These are phyloP conservation scores for Thalassoma bifasciatum DNA, from an alignment of 2,113 vertebrate genomes.

Conservation along the genomic window DNA sequence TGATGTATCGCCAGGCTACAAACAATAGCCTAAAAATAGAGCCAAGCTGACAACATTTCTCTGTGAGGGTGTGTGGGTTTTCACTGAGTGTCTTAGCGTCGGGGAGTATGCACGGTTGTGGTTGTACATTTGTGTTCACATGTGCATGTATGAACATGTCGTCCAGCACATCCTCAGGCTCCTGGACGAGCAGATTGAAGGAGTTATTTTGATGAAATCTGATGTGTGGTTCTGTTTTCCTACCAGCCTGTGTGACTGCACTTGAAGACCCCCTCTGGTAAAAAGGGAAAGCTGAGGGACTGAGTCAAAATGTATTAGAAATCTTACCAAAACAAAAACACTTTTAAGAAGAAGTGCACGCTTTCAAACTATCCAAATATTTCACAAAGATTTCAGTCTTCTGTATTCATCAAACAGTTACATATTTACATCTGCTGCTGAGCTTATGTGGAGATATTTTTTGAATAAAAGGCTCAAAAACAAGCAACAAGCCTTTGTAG, in stretches of 20 bases:
- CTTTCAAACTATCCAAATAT: neutral
- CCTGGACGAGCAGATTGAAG: constrained; percentile 10
- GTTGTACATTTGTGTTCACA: neutral
- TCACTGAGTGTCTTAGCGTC: constrained; percentile 19
- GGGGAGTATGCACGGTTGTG: constrained; percentile 23
- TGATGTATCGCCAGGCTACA: constrained; percentile 73
- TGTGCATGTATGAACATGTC: constrained; percentile 28
- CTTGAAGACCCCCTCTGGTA: neutral
- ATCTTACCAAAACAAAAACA: neutral
- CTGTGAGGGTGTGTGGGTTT: constrained; percentile 10
- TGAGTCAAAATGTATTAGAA: neutral
- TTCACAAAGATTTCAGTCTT: no score
- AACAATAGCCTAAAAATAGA: constrained; percentile 79
- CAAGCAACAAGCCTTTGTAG: neutral
- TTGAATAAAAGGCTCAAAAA: neutral
- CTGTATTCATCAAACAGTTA: no score
- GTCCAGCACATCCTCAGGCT: constrained; percentile 36
- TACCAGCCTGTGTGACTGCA: constrained; percentile 14
- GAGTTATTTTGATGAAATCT: constrained; percentile 33
- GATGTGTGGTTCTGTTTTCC: constrained; percentile 25
- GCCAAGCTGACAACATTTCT: constrained; percentile 40
- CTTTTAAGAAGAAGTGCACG: neutral
- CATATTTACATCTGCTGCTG: neutral
- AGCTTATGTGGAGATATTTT: neutral
- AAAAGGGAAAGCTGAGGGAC: neutral